Evolutionary conservation across 2,888 invertebrate species (phyloP).

Genomic region (Vesta saturnalis): DNA sequence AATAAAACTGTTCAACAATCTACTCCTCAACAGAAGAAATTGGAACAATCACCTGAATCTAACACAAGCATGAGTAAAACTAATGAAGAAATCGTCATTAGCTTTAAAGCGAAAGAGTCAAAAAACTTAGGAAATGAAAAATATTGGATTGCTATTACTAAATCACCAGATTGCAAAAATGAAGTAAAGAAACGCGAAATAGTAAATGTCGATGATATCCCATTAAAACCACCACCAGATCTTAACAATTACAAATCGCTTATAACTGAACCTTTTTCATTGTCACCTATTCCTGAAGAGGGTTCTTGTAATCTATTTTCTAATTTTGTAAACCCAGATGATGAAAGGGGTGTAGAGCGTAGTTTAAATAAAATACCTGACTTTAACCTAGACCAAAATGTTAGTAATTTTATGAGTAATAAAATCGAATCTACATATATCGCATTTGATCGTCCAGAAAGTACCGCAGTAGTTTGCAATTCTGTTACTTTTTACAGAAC

Average conservation of each 20-base stretch:
- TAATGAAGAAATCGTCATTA: slow-evolving; percentile 41
- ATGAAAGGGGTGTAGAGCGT: not conserved
- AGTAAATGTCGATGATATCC: slow-evolving; percentile 57
- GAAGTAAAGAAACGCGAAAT: slow-evolving; percentile 22
- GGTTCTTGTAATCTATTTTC: slow-evolving; percentile 48
- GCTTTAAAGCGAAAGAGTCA: slow-evolving; percentile 50
- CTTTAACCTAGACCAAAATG: not conserved
- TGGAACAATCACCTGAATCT: too few species aligned
- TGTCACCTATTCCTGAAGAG: slow-evolving; percentile 57
- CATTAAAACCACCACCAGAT: slow-evolving; percentile 53
- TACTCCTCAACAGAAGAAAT: slow-evolving; percentile 43
- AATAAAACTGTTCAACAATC: slow-evolving; percentile 30
- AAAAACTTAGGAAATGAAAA: slow-evolving; percentile 51
- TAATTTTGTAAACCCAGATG: not conserved
- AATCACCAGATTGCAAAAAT: slow-evolving; percentile 39
- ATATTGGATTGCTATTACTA: slow-evolving; percentile 57
- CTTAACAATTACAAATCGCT: not conserved
- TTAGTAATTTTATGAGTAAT: too few species aligned
- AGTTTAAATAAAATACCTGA: not conserved
- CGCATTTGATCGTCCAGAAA: slow-evolving; percentile 47
- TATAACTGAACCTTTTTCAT: not conserved
- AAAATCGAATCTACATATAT: slow-evolving; percentile 36
- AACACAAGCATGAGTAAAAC: too few species aligned
- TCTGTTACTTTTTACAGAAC: slow-evolving; percentile 53
- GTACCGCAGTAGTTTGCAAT: slow-evolving; percentile 49